These are phyloP conservation scores for Ophthalmotilapia sp. DNA, from an alignment of 2,113 vertebrate genomes.

Conservation along the genomic window DNA sequence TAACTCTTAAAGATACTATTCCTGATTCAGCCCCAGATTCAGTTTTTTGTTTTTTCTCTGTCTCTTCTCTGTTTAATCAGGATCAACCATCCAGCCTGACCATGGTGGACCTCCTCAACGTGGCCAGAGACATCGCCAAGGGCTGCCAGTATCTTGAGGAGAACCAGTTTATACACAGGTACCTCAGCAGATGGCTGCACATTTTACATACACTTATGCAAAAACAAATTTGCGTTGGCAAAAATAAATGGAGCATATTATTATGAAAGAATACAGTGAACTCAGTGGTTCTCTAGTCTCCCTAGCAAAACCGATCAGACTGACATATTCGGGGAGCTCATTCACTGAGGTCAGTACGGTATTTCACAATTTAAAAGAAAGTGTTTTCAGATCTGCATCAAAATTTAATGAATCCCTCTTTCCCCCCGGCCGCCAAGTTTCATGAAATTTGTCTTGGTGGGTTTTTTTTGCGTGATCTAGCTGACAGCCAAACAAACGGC, in stretches of 20 bases:
- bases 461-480: neutral
- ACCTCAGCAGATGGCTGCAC: neutral
- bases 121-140: conserved; percentile 92
- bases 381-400: neutral
- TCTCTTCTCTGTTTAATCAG: conserved; percentile 60
- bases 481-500: neutral
- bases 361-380: neutral
- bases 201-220: neutral
- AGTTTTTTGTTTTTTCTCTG: neutral
- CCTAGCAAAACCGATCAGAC: neutral
- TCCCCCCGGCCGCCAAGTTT: neutral
- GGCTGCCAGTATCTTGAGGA: conserved; percentile 98
- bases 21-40: neutral
- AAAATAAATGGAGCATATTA: neutral
- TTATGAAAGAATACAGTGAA: neutral
- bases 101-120: conserved; percentile 93
- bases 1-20: neutral
- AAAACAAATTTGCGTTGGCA: neutral
- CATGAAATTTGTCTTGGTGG: neutral
- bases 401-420: neutral
- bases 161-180: conserved; percentile 99
- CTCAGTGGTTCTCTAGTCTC: neutral
- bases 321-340: neutral
- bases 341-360: neutral
- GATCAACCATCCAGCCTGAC: conserved; percentile 87